Conservation (phyloP, 2,797 vertebrate species). For the Odontamblyopus rebecca region DNA sequence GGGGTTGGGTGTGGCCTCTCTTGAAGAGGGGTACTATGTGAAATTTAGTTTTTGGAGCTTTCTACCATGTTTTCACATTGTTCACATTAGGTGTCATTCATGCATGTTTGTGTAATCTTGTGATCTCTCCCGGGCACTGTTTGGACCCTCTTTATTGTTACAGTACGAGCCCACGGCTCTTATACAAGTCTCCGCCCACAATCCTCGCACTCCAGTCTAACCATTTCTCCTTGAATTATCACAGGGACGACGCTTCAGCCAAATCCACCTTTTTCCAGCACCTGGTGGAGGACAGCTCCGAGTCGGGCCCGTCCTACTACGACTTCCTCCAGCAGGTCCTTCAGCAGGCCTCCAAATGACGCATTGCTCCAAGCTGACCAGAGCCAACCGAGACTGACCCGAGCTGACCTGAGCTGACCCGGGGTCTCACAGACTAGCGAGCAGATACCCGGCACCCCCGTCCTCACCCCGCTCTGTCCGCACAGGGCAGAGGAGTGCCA, state of each 20-base stretch:
- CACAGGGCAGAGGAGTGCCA: not conserved
- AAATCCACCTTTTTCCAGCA: constrained; percentile 89
- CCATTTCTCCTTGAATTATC: constrained; percentile 17
- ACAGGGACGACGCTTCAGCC: constrained; percentile 86
- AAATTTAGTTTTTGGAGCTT: no score
- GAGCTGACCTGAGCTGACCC: not conserved
- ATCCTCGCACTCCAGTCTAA: constrained; percentile 21
- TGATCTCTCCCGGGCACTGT: no score
- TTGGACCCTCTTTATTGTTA: no score
- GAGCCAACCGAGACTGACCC: not conserved
- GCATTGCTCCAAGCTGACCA: not conserved
- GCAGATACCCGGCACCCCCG: not conserved
- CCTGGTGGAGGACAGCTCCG: constrained; percentile 92
- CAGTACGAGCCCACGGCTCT: no score
- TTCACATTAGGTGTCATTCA: no score
- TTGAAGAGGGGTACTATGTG: no score
- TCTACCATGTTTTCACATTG: no score
- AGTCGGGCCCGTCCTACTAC: constrained; percentile 91
- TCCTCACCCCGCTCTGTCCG: not conserved
- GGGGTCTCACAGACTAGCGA: not conserved
- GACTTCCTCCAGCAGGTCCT: constrained; percentile 94
- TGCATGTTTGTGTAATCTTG: no score
- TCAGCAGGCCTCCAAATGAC: constrained; percentile 91
- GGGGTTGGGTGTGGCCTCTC: no score
- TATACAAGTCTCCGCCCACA: no score